phyloP scores from a whole-genome alignment of 2,888 invertebrate genomes.

The Lutraria lutraria region DNA sequence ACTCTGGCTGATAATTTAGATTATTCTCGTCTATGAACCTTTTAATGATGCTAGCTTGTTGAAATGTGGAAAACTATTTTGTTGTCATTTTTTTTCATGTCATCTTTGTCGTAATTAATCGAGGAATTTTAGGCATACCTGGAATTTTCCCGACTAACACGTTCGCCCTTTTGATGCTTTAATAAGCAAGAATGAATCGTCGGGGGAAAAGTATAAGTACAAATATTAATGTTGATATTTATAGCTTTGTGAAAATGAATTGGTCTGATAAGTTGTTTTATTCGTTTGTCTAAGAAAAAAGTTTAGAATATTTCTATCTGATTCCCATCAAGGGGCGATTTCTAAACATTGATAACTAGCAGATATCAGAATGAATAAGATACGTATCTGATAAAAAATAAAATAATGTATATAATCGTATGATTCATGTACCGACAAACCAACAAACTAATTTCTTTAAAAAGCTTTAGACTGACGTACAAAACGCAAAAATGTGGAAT shows the following conservation, averaged over 20 bases:
- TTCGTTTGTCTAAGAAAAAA: slow-evolving; percentile 5
- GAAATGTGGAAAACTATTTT: slow-evolving; percentile 37
- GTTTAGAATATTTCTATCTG: neutral
- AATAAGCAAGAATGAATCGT: neutral
- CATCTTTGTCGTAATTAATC: slow-evolving; percentile 23
- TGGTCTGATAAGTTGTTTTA: neutral
- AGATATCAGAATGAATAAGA: neutral
- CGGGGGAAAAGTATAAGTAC: slow-evolving; percentile 6
- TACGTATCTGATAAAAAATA: neutral
- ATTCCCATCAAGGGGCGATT: neutral
- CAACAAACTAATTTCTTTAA: too few relatives aligned
- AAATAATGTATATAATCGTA: neutral
- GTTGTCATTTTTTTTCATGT: slow-evolving; percentile 10
- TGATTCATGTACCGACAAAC: too few relatives aligned
- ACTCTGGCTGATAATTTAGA: slow-evolving; percentile 31
- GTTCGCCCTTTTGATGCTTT: neutral
- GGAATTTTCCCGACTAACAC: slow-evolving; percentile 10
- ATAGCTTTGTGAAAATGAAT: slow-evolving; percentile 14
- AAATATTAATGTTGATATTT: slow-evolving; percentile 11
- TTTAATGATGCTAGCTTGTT: slow-evolving; percentile 39
- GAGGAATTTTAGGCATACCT: slow-evolving; percentile 25
- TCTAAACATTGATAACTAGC: neutral
- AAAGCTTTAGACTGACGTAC: too few relatives aligned
- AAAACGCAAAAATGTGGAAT: too few relatives aligned
- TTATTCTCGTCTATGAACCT: slow-evolving; percentile 42